Evolutionary conservation across 2,797 vertebrate genomes (phyloP).

Genomic region (Aselliscus stoliczkanus): DNA sequence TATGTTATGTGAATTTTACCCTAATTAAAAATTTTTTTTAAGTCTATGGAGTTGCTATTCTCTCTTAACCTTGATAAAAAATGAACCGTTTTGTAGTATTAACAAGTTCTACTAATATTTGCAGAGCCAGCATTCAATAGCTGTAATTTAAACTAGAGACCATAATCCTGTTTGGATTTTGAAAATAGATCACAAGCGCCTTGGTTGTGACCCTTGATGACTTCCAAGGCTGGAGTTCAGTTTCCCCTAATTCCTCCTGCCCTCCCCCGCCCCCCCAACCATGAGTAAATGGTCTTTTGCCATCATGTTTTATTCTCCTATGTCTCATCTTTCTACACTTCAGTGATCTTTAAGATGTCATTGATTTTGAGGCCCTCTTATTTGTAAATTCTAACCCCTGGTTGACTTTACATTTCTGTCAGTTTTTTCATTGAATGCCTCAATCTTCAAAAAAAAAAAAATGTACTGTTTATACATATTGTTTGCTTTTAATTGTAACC

Average conservation of each 20-base stretch:
- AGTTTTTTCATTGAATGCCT: background rate
- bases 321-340: background rate
- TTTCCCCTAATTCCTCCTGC: background rate
- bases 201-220: background rate
- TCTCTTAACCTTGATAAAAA: background rate
- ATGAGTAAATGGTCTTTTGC: background rate
- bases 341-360: background rate
- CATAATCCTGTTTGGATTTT: background rate
- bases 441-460: background rate
- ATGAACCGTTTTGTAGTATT: background rate
- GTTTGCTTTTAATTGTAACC: background rate
- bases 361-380: background rate
- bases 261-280: background rate
- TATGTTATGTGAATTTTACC: background rate
- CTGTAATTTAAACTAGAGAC: slow-evolving; percentile 2
- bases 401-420: background rate
- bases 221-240: background rate
- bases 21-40: background rate
- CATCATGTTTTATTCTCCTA: background rate
- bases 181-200: background rate
- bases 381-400: background rate
- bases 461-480: background rate
- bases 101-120: background rate
- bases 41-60: background rate
- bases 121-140: background rate